phyloP scores from a whole-genome alignment of 2,888 invertebrate genomes.

The Cataglyphis livida region DNA sequence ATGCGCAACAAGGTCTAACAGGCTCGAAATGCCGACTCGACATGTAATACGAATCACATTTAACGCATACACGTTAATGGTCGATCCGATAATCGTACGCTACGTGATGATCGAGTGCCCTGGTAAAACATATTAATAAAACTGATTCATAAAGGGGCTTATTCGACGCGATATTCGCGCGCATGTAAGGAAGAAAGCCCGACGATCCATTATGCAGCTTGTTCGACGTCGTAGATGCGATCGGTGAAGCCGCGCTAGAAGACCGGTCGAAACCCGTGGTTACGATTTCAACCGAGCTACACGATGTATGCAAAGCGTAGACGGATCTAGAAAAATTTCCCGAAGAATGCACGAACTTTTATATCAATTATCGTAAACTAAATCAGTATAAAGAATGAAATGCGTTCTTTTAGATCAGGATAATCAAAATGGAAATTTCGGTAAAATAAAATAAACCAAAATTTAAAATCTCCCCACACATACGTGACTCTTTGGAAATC shows the following conservation, averaged over 20 bases:
- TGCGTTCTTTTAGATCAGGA: background rate
- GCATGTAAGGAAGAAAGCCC: conserved; percentile 49
- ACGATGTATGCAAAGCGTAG: background rate
- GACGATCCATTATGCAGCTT: conserved; percentile 50
- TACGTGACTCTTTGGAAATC: background rate
- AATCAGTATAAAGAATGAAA: background rate
- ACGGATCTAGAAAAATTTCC: background rate
- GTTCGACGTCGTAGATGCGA: conserved; percentile 45
- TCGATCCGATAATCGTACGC: conserved; percentile 39
- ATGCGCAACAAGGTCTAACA: conserved; percentile 26
- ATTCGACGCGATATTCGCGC: conserved; percentile 56
- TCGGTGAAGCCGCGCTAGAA: conserved; percentile 33
- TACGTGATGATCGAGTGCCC: conserved; percentile 57
- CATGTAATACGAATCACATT: conserved; percentile 37
- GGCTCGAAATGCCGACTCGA: conserved; percentile 18
- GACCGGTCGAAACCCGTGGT: conserved; percentile 20
- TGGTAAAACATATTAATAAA: conserved; percentile 74
- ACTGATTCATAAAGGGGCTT: conserved; percentile 69
- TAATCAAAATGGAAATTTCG: background rate
- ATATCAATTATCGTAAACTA: background rate
- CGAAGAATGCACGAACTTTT: background rate
- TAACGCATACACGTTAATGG: conserved; percentile 45
- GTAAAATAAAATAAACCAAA: conserved; percentile 14
- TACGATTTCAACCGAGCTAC: conserved; percentile 15
- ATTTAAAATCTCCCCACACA: background rate